Conservation (phyloP, 1,140 invertebrate genomes). For the Palaemon carinicauda region DNA sequence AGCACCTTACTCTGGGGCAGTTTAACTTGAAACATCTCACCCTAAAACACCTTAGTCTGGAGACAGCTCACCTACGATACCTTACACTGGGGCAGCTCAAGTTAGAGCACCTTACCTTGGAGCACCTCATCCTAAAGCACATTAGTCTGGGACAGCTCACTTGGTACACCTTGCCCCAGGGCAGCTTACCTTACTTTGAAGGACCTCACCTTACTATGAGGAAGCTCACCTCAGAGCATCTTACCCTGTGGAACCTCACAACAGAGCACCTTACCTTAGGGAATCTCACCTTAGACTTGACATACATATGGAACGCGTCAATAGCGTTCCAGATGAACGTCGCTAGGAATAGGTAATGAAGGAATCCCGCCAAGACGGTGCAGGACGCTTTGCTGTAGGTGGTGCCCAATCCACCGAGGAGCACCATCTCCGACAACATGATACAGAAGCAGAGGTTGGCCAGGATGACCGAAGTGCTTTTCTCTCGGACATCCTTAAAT, state of each 20-base stretch:
- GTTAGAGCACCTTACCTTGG: too few species aligned
- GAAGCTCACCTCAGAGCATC: slow-evolving; percentile 73
- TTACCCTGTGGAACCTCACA: too few species aligned
- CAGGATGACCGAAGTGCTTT: slow-evolving; percentile 92
- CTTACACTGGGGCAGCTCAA: too few species aligned
- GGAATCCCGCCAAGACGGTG: slow-evolving; percentile 84
- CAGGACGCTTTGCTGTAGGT: slow-evolving; percentile 85
- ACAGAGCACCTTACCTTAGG: too few species aligned
- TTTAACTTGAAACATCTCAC: too few species aligned
- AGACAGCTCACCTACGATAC: too few species aligned
- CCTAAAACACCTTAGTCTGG: too few species aligned
- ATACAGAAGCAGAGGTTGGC: slow-evolving; percentile 92
- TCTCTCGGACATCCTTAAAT: slow-evolving; percentile 73
- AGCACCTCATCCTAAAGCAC: too few species aligned
- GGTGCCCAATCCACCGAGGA: slow-evolving; percentile 88
- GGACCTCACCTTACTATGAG: neutral
- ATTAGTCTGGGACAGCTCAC: too few species aligned
- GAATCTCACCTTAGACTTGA: slow-evolving; percentile 65
- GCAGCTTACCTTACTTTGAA: too few species aligned
- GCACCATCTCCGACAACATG: slow-evolving; percentile 89
- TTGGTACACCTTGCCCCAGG: too few species aligned
- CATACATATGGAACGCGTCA: slow-evolving; percentile 93
- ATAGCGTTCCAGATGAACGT: slow-evolving; percentile 97
- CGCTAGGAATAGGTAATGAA: slow-evolving; percentile 95
- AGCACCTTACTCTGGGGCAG: too few species aligned